Percentiles rank a stretch among this genome's conserved stretches.
These are phyloP conservation scores for Dynastes grantii DNA, from an alignment of 2,888 invertebrate genomes.

Conservation along the genomic window DNA sequence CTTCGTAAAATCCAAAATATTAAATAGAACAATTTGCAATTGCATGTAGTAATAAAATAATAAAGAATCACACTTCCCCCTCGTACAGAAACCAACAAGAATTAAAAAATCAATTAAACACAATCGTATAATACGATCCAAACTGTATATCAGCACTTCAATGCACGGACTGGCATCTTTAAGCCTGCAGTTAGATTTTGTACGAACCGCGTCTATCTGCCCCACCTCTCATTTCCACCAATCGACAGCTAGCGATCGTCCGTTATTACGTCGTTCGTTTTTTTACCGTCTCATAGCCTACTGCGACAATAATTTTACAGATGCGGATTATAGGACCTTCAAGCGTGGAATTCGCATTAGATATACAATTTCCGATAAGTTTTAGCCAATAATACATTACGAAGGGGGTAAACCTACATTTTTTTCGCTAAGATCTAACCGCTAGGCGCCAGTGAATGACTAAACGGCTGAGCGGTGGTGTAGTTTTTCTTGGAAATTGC, in stretches of 20 bases:
- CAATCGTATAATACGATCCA: neutral
- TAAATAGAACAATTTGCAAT: slow-evolving; percentile 3
- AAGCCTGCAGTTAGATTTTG: slow-evolving; percentile 26
- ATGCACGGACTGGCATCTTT: slow-evolving; percentile 13
- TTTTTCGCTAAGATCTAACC: neutral
- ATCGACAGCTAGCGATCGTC: slow-evolving; percentile 7
- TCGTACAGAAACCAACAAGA: neutral
- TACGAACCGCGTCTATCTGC: slow-evolving; percentile 35
- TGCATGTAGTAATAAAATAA: slow-evolving; percentile 14
- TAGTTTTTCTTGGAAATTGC: too few relatives aligned
- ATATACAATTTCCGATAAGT: too few relatives aligned
- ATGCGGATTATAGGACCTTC: neutral
- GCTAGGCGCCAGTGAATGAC: neutral
- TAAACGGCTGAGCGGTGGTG: neutral
- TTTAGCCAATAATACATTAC: neutral
- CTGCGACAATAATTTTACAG: slow-evolving; percentile 6
- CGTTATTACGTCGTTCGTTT: neutral
- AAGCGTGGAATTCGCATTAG: neutral
- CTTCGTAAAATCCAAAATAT: neutral
- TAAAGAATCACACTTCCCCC: slow-evolving; percentile 42
- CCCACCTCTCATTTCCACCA: slow-evolving; percentile 42
- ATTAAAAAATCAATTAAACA: neutral
- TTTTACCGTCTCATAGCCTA: neutral
- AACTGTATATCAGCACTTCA: neutral
- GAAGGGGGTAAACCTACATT: slow-evolving; percentile 1